Evolutionary conservation across 1,140 invertebrate species (phyloP), one percentile per base, ranked within the genome.

Genomic region (Rhopalosiphum maidis): DNA sequence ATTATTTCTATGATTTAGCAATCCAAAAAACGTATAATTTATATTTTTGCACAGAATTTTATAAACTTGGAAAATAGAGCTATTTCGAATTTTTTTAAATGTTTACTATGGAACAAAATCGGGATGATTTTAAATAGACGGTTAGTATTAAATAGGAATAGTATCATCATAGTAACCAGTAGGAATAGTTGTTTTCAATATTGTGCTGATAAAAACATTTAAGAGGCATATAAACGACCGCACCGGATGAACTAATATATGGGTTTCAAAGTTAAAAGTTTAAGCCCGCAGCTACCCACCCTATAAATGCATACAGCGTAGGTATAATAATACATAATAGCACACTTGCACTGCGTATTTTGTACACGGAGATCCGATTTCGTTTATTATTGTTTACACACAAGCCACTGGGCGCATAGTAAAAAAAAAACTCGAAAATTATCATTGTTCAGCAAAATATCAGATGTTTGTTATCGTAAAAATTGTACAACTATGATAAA

Each of bases 291-390:
- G 60, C 60, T n/a, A 18, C 60, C 15, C 60, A n/a, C 55, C 30
- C 55, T 30, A 4, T 60, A 60, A 30, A 41, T 41, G 25, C 25
- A 25, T 60, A 60, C 30, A 15, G 30, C 25, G 9, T 60, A 21
- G 30, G n/a, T 68, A 68, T 30, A 68, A 15, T 15, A 68, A 30
- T 30, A 68, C 6, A n/a, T 60, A 60, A 60, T n/a, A 68, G 30
- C 60, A n/a, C 60, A 68, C 30, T 68, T n/a, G 15, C 15, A n/a
- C 15, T n/a, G 30, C 60, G 30, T n/a, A 68, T n/a, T 41, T 85
- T 85, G 41, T n/a, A 86, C 43, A 86, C 25, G 43, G 85, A 86
- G 85, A 86, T 86, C 85, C 41, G 11, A 86, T 86, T 86, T 86
- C 43, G 30, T 86, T 30, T 21, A n/a, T 85, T 85, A 43, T 86